phyloP scores from a whole-genome alignment of 2,113 vertebrate species.

The Muscicapa adusta region DNA sequence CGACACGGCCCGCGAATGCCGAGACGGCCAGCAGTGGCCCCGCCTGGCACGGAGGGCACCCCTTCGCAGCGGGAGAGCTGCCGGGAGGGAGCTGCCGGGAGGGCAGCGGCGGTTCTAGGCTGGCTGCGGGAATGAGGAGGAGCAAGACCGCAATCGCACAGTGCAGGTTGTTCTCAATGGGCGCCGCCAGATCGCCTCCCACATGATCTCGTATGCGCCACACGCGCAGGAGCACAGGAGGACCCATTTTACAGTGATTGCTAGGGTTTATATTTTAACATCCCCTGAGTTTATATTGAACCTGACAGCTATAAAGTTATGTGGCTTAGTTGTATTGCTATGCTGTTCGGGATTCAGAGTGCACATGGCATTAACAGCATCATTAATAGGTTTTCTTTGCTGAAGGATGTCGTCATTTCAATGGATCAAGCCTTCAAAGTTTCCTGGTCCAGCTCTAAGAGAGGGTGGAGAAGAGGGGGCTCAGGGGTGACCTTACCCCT shows the following conservation, averaged over 20 bases:
- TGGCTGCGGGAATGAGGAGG: not conserved
- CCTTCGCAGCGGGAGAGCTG: not conserved
- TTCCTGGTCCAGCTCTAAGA: not conserved
- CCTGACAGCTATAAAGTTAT: not conserved
- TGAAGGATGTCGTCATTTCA: not conserved
- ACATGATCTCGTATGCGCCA: not conserved
- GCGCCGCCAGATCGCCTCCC: not conserved
- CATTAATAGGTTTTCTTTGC: not conserved
- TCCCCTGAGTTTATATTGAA: not conserved
- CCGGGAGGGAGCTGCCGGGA: not conserved
- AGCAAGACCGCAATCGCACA: not conserved
- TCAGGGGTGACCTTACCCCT: not conserved
- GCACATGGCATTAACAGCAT: not conserved
- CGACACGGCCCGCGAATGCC: rapidly evolving
- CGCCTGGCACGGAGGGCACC: not conserved
- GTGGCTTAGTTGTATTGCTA: not conserved
- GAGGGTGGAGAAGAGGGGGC: not conserved
- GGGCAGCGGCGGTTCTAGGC: rapidly evolving
- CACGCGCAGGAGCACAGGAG: not conserved
- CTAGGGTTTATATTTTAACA: not conserved
- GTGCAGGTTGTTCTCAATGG: not conserved
- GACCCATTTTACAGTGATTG: not conserved
- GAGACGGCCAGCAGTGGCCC: rapidly evolving
- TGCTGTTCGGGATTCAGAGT: not conserved
- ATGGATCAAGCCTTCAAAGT: not conserved